Evolutionary conservation across 2,888 invertebrate genomes (phyloP).

Genomic region (Tiphia femorata): DNA sequence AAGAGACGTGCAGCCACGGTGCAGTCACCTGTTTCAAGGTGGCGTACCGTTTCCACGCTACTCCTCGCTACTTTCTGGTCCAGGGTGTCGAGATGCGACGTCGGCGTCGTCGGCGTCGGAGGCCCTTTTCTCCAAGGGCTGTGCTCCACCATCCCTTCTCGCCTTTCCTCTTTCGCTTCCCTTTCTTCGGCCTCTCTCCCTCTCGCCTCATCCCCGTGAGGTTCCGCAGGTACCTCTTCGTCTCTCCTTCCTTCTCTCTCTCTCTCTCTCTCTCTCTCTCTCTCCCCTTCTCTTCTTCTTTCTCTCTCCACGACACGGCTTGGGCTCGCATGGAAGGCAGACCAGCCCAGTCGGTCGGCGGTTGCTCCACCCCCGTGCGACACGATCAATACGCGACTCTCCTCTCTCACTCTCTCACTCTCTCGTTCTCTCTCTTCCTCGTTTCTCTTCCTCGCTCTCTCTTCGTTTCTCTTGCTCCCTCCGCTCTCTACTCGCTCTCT

Average conservation of each 20-base stretch:
- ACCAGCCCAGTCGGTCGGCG: constrained; percentile 60
- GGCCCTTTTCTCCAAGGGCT: constrained; percentile 35
- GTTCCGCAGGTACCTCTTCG: too few relatives aligned
- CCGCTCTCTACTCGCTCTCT: constrained; percentile 24
- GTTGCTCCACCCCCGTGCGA: constrained; percentile 66
- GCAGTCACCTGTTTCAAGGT: constrained; percentile 5
- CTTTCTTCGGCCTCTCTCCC: constrained; percentile 11
- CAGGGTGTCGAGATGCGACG: constrained; percentile 35
- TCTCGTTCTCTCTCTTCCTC: constrained; percentile 32
- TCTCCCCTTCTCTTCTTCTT: constrained; percentile 15
- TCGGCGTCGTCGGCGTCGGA: too few relatives aligned
- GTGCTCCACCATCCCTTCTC: constrained; percentile 25
- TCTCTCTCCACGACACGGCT: constrained; percentile 28
- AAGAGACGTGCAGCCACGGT: too few relatives aligned
- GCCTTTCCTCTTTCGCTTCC: constrained; percentile 27
- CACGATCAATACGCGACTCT: constrained; percentile 67
- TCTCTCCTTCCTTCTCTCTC: constrained; percentile 10
- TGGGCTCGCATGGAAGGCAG: constrained; percentile 51
- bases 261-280: constrained; percentile 13
- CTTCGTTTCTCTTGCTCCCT: constrained; percentile 27
- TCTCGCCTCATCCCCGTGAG: too few relatives aligned
- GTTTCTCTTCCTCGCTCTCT: constrained; percentile 35
- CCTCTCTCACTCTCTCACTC: constrained; percentile 47
- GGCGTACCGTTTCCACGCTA: constrained; percentile 12
- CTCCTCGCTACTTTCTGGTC: constrained; percentile 30